These are phyloP conservation scores for Scaeva pyrastri DNA, from an alignment of 2,888 invertebrate species.

Conservation along the genomic window DNA sequence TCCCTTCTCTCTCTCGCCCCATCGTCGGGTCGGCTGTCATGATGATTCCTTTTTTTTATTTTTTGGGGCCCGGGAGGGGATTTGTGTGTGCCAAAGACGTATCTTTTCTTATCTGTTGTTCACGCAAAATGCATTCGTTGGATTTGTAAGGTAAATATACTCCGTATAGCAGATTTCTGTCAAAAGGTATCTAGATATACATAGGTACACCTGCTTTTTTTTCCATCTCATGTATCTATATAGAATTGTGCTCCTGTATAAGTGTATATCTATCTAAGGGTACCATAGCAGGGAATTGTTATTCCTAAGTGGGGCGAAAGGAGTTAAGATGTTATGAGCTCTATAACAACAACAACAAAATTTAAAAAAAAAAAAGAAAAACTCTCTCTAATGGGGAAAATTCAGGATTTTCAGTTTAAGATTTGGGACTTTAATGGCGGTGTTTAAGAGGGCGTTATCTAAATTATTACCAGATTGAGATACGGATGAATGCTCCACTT, in stretches of 20 bases:
- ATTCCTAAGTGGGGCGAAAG: constrained; percentile 11
- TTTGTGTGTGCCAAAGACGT: constrained; percentile 51
- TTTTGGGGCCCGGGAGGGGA: not conserved
- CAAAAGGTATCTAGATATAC: not conserved
- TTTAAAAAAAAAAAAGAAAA: not conserved
- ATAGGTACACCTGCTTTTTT: constrained; percentile 20
- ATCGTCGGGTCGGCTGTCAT: not conserved
- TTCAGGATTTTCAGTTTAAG: constrained; percentile 53
- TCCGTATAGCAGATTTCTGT: not conserved
- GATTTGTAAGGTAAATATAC: constrained; percentile 32
- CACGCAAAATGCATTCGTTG: constrained; percentile 74
- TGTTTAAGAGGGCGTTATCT: constrained; percentile 68
- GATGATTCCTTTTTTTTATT: not conserved
- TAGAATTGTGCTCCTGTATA: constrained; percentile 43
- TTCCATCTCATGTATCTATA: constrained; percentile 40
- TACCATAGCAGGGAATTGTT: no score
- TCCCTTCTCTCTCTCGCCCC: constrained; percentile 51
- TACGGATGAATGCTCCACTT: constrained; percentile 52
- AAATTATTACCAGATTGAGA: constrained; percentile 62
- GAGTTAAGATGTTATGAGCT: not conserved
- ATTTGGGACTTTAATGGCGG: constrained; percentile 66
- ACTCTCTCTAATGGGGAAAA: constrained; percentile 8
- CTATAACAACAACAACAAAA: no score
- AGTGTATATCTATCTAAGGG: constrained; percentile 8
- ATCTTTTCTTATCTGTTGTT: constrained; percentile 67